Percentiles rank a stretch among this genome's conserved stretches.
Conservation (phyloP, 37 sponge, comb jelly and placozoan genomes). For the Chondrilla cf. caribensis region DNA sequence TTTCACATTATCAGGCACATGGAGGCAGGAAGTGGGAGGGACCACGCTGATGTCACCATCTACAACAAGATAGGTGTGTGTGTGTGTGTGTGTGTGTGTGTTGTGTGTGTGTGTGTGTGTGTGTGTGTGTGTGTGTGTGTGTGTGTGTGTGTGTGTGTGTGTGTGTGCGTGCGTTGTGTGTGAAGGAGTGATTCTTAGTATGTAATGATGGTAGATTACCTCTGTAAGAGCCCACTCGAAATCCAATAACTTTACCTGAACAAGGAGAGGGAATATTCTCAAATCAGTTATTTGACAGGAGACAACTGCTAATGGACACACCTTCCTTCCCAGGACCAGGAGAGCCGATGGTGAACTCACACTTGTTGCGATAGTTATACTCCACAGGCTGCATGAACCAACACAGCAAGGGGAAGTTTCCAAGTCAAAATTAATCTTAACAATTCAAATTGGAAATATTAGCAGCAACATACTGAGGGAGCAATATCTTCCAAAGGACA, state of each 20-base stretch:
- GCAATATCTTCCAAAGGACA: slow-evolving; percentile 55
- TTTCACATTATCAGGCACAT: slow-evolving; percentile 65
- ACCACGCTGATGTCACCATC: slow-evolving; percentile 82
- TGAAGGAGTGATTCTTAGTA: not conserved
- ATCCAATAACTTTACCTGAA: slow-evolving; percentile 67
- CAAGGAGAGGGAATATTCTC: not conserved
- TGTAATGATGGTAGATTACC: slow-evolving; percentile 9
- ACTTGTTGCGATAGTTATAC: slow-evolving; percentile 88
- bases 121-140: not conserved
- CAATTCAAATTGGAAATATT: not conserved
- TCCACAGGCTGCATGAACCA: slow-evolving; percentile 44
- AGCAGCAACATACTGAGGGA: slow-evolving; percentile 48
- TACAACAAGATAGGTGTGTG: not conserved
- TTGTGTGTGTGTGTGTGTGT: not conserved
- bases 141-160: not conserved
- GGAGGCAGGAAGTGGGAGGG: slow-evolving; percentile 65
- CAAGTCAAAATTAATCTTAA: not conserved
- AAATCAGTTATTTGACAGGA: not conserved
- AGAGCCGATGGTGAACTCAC: slow-evolving; percentile 80
- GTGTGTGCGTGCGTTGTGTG: not conserved
- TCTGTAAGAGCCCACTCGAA: slow-evolving; percentile 75
- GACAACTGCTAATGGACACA: not conserved
- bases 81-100: not conserved
- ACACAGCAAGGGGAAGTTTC: not conserved
- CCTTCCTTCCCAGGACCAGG: slow-evolving; percentile 11